Evolutionary conservation across 2,888 invertebrate genomes (phyloP).

Genomic region (Epinotia demarniana): DNA sequence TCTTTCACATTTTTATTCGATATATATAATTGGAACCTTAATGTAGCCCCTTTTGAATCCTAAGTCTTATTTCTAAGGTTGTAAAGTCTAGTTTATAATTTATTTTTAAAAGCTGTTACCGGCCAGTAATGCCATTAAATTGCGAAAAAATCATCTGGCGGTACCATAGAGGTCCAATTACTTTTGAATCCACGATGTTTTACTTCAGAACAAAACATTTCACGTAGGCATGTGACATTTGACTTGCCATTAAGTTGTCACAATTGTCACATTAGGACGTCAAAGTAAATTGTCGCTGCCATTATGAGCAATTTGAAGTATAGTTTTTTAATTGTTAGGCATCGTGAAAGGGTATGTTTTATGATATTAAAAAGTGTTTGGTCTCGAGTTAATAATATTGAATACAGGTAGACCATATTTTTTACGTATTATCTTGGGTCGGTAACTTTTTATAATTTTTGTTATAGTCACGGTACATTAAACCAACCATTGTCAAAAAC

Average conservation of each 20-base stretch:
- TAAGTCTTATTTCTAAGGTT: background rate
- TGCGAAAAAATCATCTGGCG: constrained; percentile 2
- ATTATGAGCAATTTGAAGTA: constrained; percentile 54
- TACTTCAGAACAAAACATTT: constrained; percentile 43
- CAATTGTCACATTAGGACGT: constrained; percentile 46
- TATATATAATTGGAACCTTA: background rate
- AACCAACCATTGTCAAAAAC: too few species aligned
- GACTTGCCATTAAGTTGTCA: constrained; percentile 62
- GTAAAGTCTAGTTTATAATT: background rate
- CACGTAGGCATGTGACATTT: constrained; percentile 57
- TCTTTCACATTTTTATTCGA: background rate
- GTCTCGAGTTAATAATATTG: background rate
- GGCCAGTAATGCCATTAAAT: constrained; percentile 12
- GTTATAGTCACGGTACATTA: too few species aligned
- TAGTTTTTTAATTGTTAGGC: constrained; percentile 53
- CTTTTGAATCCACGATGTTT: constrained; percentile 31
- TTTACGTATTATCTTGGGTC: background rate
- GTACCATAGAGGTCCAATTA: constrained; percentile 19
- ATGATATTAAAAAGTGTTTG: constrained; percentile 1
- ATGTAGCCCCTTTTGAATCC: background rate
- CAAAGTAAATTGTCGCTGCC: constrained; percentile 50
- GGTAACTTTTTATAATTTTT: too few species aligned
- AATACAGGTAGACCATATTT: background rate
- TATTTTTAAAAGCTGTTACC: background rate
- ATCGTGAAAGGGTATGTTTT: constrained; percentile 7